Conservation (phyloP, 2,113 vertebrate genomes). For the Datnioides undecimradiatus region DNA sequence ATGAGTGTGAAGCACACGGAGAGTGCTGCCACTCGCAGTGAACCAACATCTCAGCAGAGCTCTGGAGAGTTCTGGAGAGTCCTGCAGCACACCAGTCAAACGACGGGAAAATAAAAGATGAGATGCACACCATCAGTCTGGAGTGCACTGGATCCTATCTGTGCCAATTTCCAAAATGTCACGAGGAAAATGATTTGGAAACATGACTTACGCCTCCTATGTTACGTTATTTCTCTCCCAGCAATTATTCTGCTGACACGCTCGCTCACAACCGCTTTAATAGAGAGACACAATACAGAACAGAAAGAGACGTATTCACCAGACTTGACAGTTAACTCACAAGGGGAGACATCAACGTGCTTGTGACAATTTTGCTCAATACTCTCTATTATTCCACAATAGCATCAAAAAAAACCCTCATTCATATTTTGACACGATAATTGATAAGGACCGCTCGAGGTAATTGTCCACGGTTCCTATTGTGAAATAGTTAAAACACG, state of each 20-base stretch:
- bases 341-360: conserved; percentile 68
- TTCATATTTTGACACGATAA: conserved; percentile 68
- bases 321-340: conserved; percentile 75
- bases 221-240: conserved; percentile 72
- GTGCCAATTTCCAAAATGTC: conserved; percentile 74
- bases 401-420: conserved; percentile 49
- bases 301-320: conserved; percentile 70
- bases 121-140: conserved; percentile 46
- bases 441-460: conserved; percentile 57
- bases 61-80: conserved; percentile 47
- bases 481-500: conserved; percentile 46
- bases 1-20: conserved; percentile 69
- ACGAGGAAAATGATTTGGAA: conserved; percentile 64
- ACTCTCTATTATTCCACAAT: conserved; percentile 69
- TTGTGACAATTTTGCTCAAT: conserved; percentile 70
- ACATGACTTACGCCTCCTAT: conserved; percentile 68
- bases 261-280: conserved; percentile 72
- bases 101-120: conserved; percentile 48
- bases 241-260: conserved; percentile 75
- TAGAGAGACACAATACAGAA: conserved; percentile 70
- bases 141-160: conserved; percentile 61
- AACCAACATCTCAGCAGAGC: conserved; percentile 42
- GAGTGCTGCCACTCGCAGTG: conserved; percentile 16
- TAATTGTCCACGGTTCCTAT: conserved; percentile 65
- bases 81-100: conserved; percentile 17